Percentiles rank a stretch among this genome's conserved stretches.
These are phyloP conservation scores for Sitophilus oryzae DNA, from an alignment of 1,140 invertebrate species.

Conservation along the genomic window DNA sequence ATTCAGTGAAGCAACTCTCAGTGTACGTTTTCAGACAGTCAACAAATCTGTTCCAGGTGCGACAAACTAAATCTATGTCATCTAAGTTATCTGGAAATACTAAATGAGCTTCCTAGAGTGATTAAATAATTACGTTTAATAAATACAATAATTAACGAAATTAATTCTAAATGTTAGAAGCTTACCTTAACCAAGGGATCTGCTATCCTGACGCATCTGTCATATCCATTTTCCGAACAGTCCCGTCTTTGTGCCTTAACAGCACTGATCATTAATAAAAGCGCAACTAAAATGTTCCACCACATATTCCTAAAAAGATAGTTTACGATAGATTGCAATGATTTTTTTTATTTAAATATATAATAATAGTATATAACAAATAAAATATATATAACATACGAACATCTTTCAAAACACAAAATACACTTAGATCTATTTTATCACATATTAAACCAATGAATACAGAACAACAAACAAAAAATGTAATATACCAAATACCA, in stretches of 20 bases:
- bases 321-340: no score
- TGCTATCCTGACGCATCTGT: slow-evolving; percentile 50
- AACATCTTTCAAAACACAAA: no score
- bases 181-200: slow-evolving; percentile 50
- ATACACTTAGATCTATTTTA: no score
- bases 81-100: slow-evolving; percentile 56
- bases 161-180: background rate
- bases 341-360: no score
- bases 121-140: background rate
- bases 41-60: slow-evolving; percentile 54
- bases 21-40: slow-evolving; percentile 54
- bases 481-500: no score
- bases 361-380: no score
- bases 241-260: slow-evolving; percentile 26
- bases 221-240: slow-evolving; percentile 50
- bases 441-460: no score
- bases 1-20: slow-evolving; percentile 52
- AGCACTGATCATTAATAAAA: slow-evolving; percentile 9
- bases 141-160: background rate
- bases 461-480: no score
- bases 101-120: slow-evolving; percentile 47
- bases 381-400: no score
- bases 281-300: slow-evolving; percentile 21
- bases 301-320: slow-evolving; percentile 22
- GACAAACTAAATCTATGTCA: slow-evolving; percentile 55